Evolutionary conservation across 2,888 invertebrate species (phyloP), one percentile per base, ranked within the genome.

Genomic region (Phymatocera aterrima): DNA sequence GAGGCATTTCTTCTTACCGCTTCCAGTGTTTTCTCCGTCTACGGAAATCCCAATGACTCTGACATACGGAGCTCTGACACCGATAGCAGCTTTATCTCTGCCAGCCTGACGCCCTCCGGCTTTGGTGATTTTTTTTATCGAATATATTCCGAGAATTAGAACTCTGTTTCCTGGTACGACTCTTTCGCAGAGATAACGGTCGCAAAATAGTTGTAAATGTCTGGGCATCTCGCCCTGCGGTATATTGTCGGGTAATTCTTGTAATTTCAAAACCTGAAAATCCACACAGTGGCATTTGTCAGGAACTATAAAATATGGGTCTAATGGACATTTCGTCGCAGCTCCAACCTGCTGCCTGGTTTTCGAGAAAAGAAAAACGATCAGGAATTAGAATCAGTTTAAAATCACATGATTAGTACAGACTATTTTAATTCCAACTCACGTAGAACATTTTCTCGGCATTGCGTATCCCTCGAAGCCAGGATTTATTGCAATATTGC

Each of bases 191-290:
- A 99, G 92, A 88, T 95, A 95, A 86, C 99, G 94, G 88, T 99
- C 99, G 87, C 97, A 97, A 90, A 97, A 99, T 5, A 99, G 92
- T 83, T 97, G 96, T 85, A 99, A 92, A 90, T 99, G 99, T 0
- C 99, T 94, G 0, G 99, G 99, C 93, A 99, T 97, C 92, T 99
- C 99, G 64, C 99, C 99, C 87, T 99, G 98, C 0, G 98, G 98
- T 79, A 97, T 95, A 81, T 94, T 95, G 90, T 99, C 99, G 0
- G 98, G 98, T 24, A 97, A 92, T 91, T 99, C 99, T 93, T 99
- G 99, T 12, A 99, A 91, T 91, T 99, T 99, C n/a, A 99, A 91
- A 0, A 97, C 95, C 94, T 99, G 99, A 89, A 97, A 99, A 91
- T 99, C 99, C 31, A 99, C 97, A 91, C 99, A 99, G 83, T 95